These are phyloP conservation scores for Alca torda DNA, from an alignment of 2,797 vertebrate genomes.

Conservation along the genomic window DNA sequence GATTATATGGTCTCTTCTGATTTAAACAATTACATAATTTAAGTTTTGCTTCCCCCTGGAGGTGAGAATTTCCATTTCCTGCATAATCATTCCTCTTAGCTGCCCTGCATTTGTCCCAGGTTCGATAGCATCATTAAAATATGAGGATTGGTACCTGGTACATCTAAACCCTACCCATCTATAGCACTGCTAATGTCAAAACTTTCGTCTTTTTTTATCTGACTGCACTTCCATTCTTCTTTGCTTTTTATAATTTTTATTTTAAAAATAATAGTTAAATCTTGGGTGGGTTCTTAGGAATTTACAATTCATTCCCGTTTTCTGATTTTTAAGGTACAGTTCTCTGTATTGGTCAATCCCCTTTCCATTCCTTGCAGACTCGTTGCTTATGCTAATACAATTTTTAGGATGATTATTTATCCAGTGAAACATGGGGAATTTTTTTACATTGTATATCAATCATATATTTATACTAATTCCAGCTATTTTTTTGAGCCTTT, in stretches of 20 bases:
- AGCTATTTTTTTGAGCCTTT: not conserved
- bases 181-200: not conserved
- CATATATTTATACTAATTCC: not conserved
- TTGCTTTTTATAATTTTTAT: not conserved
- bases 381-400: not conserved
- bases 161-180: not conserved
- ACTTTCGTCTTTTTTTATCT: not conserved
- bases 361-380: not conserved
- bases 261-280: not conserved
- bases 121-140: not conserved
- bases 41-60: constrained; percentile 68
- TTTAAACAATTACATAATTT: constrained; percentile 62
- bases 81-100: not conserved
- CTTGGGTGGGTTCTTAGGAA: not conserved
- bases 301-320: not conserved
- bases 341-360: not conserved
- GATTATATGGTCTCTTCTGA: constrained; percentile 14
- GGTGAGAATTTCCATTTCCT: constrained; percentile 53
- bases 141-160: not conserved
- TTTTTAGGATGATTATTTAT: not conserved
- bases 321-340: not conserved
- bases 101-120: not conserved
- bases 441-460: not conserved
- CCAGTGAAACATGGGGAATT: not conserved
- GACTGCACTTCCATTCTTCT: not conserved